phyloP scores from a whole-genome alignment of 2,888 invertebrate species.

The Sabatieria punctata region DNA sequence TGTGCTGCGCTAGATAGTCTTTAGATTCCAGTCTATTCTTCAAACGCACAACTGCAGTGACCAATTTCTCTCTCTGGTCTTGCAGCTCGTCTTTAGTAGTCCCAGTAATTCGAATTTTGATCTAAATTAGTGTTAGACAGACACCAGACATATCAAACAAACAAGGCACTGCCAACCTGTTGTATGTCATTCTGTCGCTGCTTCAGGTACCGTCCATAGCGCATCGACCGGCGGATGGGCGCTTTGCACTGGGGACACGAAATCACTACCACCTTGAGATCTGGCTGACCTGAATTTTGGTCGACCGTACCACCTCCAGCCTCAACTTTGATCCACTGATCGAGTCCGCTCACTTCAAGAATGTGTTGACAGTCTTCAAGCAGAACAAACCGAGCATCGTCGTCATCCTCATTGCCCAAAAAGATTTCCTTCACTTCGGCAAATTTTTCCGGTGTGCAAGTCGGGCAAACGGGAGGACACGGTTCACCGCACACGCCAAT shows the following conservation, averaged over 20 bases:
- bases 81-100: background rate
- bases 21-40: background rate
- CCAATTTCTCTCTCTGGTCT: no score
- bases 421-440: constrained; percentile 26
- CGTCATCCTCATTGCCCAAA: constrained; percentile 41
- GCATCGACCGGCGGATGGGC: constrained; percentile 42
- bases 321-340: constrained; percentile 16
- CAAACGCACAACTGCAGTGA: background rate
- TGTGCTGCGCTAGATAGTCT: background rate
- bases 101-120: constrained; percentile 6
- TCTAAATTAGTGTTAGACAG: background rate
- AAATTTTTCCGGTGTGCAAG: constrained; percentile 38
- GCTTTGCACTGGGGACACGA: constrained; percentile 39
- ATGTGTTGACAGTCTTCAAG: constrained; percentile 29
- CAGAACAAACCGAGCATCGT: constrained; percentile 34
- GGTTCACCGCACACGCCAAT: constrained; percentile 54
- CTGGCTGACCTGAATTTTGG: constrained; percentile 1
- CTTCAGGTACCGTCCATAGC: constrained; percentile 43
- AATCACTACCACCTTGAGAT: constrained; percentile 4
- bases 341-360: constrained; percentile 33
- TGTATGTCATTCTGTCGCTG: constrained; percentile 30
- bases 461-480: constrained; percentile 45
- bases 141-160: no score
- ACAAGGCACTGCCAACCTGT: no score
- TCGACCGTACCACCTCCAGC: background rate